Percentiles rank a stretch among this genome's conserved stretches.
phyloP scores from a whole-genome alignment of 1,140 invertebrate genomes.

The Diploscapter pachys region DNA sequence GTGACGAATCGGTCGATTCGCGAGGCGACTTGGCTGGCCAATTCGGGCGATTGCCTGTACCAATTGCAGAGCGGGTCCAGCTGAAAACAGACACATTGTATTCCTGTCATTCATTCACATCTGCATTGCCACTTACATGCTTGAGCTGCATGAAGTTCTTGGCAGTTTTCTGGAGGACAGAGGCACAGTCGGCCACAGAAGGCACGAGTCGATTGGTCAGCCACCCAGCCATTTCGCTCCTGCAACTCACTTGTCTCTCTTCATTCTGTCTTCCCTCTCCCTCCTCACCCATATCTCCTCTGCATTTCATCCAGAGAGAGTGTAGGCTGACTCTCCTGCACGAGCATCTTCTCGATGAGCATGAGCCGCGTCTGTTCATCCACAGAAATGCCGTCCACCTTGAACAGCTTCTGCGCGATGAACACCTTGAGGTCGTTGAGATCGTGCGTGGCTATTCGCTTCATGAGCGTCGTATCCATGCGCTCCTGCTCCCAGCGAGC shows the following conservation, averaged over 20 bases:
- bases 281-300: slow-evolving; percentile 28
- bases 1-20: slow-evolving; percentile 18
- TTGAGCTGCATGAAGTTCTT: slow-evolving; percentile 17
- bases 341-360: slow-evolving; percentile 24
- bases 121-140: not conserved
- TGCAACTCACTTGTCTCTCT: not conserved
- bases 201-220: slow-evolving; percentile 27
- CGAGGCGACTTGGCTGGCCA: slow-evolving; percentile 17
- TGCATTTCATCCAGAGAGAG: slow-evolving; percentile 12
- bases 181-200: slow-evolving; percentile 24
- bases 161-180: slow-evolving; percentile 13
- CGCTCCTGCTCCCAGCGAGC: slow-evolving; percentile 2
- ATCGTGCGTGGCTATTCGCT: slow-evolving; percentile 24
- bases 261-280: not conserved
- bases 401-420: slow-evolving; percentile 34
- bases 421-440: slow-evolving; percentile 27
- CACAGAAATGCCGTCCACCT: slow-evolving; percentile 30
- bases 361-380: slow-evolving; percentile 24
- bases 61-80: slow-evolving; percentile 32
- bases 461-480: slow-evolving; percentile 15
- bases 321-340: slow-evolving; percentile 23
- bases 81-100: slow-evolving; percentile 6
- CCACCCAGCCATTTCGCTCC: slow-evolving; percentile 26
- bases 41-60: slow-evolving; percentile 20
- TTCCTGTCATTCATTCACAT: too few species aligned